Evolutionary conservation across 2,113 vertebrate species (phyloP).

Genomic region (Aepyceros melampus): DNA sequence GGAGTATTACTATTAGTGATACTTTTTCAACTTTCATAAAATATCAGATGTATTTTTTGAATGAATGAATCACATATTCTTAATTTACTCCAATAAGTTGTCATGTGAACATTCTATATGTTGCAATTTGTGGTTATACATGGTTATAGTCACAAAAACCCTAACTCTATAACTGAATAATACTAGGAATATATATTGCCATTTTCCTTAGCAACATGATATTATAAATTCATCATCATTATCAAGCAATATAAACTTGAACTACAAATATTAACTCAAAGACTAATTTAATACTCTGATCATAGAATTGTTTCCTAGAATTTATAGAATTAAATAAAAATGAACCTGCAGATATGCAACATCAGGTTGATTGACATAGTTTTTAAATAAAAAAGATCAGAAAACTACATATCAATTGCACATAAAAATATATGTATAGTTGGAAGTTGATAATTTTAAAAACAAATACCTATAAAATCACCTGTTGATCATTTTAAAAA

Average conservation of each 20-base stretch:
- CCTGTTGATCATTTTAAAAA: conserved; percentile 21
- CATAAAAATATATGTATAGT: neutral
- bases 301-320: neutral
- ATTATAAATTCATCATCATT: neutral
- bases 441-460: conserved; percentile 26
- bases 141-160: neutral
- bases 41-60: neutral
- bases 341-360: neutral
- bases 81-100: neutral
- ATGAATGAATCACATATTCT: neutral
- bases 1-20: neutral
- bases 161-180: conserved; percentile 3
- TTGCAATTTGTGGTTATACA: neutral
- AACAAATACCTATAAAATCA: neutral
- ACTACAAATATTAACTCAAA: neutral
- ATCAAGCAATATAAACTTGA: conserved; percentile 7
- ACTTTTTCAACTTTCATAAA: neutral
- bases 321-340: neutral
- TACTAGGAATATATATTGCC: neutral
- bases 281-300: neutral
- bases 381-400: neutral
- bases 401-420: neutral
- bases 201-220: neutral
- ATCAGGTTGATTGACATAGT: neutral
- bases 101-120: neutral